Percentiles rank a stretch among this genome's conserved stretches.
Conservation (phyloP, 2,113 vertebrate species). For the Eulemur rufifrons region DNA sequence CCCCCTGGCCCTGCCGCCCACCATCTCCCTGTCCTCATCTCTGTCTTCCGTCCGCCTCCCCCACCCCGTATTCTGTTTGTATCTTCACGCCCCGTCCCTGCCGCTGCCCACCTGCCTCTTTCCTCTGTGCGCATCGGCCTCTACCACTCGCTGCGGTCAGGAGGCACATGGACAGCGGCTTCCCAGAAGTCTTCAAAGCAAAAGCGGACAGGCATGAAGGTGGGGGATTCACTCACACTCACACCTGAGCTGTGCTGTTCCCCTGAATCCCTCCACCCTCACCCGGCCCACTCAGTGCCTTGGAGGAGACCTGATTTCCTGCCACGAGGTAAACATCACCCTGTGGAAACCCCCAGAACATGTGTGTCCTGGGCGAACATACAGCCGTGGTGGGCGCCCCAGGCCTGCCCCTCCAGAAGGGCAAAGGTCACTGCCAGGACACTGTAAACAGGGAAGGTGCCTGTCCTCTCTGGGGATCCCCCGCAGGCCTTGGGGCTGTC, state of each 20-base stretch:
- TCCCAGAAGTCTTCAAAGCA: background rate
- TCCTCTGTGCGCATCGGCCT: background rate
- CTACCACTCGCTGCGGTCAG: too few relatives aligned
- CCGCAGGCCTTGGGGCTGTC: background rate
- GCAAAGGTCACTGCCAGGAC: background rate
- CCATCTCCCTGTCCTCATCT: too few relatives aligned
- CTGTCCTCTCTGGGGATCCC: background rate
- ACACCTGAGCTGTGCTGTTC: background rate
- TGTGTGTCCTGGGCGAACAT: too few relatives aligned
- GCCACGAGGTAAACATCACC: background rate
- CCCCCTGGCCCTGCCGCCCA: too few relatives aligned
- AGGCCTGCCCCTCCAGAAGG: background rate
- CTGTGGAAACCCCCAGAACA: background rate
- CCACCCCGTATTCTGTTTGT: too few relatives aligned
- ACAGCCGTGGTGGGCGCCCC: background rate
- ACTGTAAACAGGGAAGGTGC: background rate
- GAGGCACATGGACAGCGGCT: background rate
- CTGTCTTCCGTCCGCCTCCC: background rate
- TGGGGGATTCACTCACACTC: background rate
- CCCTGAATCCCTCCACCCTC: background rate
- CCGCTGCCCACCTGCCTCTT: background rate
- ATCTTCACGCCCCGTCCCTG: background rate
- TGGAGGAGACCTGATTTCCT: background rate
- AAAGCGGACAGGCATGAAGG: background rate
- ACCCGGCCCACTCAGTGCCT: background rate